Base-by-base conservation (phyloP, 1,140 invertebrate species). In the Euura saliciscinereae region DNA sequence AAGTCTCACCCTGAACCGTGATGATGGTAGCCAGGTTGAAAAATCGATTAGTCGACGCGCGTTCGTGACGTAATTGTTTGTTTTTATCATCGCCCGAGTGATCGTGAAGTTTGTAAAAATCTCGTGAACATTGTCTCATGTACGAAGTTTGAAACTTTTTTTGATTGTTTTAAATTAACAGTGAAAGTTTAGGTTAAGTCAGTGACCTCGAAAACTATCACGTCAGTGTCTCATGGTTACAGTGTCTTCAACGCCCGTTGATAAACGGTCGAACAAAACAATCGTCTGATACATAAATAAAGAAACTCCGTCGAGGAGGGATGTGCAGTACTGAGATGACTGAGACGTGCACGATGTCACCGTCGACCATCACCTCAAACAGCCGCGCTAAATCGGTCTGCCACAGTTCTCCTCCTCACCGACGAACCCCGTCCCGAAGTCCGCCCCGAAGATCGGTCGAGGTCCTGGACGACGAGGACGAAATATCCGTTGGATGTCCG, bases 401-500 rank as follows among this genome's bases (percentile, higher is more conserved):
- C 73, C 11, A 79, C 11, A 81, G 78, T 44, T 77, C 78, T 10
- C 72, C 74, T n/a, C 8, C 66, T 10, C 78, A 76, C 3, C 79
- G 75, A 8, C 51, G 73, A n/a, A 74, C 69, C 0, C 72, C 78
- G 51, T 77, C 76, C 65, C 73, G 75, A 43, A 71, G 51, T 43
- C 66, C 69, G 76, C 1, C 72, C 74, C 0, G 75, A 82, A 13
- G 74, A 3, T 11, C 8, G 51, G 44, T 65, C 7, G 73, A 70
- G 69, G 73, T 70, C 72, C 86, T 84, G 77, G 89, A 88, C 79
- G 89, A 87, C 81, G 91, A 89, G 76, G 91, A 90, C 80, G 92
- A 93, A 83, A 93, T 93, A 74, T 93, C 92, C 79, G 93, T 93
- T 4, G 92, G 93, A 2, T 93, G 92, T 76, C 93, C 92, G 42